Evolutionary conservation across 2,113 vertebrate genomes (phyloP), one percentile per base, ranked within the genome.

Genomic region (Sisor rabdophorus): DNA sequence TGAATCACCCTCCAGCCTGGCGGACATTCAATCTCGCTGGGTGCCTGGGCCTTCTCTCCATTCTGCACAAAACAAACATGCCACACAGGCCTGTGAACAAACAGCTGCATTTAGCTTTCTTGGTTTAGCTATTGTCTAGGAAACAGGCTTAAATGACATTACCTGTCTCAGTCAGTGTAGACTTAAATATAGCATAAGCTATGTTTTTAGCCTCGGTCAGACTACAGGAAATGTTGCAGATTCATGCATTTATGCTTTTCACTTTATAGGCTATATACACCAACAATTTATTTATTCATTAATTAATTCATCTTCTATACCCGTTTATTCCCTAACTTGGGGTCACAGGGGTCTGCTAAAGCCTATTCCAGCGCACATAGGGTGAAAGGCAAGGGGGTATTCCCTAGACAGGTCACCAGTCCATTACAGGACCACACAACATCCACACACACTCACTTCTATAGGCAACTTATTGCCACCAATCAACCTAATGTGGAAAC

Each of bases 1-100:
- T 96, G 95, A 59, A 95, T 93, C 95, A 95, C 97, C 8, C 81
- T 85, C 97, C 97, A 99, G n/a, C 95, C 96, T 68, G 87, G 82
- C 59, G 96, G 95, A 85, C 95, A 97, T 0, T 92, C 93, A 81
- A 95, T 85, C 72, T 96, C 94, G 0, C 47, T 75, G 22, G 92
- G 93, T 0, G 91, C 92, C 16, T 88, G 89, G 17, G 90, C 83
- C 81, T 95, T 97, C 84, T 98, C 95, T 75, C 97, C 97, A 48
- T 98, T 98, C 96, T 99, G 86, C 47, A 85, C 47, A 71, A 30
- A 65, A 82, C 84, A 76, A 74, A 68, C 30, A 61, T 40, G 67
- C 64, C 44, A 63, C 32, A 50, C 40, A 26, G 16, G 32, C 30
- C 58, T 72, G 40, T 44, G 28, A 72, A 52, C 76, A 71, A 63